Evolutionary conservation across 2,797 vertebrate species (phyloP), one percentile per base, ranked within the genome.

Genomic region (Ceryle rudis): DNA sequence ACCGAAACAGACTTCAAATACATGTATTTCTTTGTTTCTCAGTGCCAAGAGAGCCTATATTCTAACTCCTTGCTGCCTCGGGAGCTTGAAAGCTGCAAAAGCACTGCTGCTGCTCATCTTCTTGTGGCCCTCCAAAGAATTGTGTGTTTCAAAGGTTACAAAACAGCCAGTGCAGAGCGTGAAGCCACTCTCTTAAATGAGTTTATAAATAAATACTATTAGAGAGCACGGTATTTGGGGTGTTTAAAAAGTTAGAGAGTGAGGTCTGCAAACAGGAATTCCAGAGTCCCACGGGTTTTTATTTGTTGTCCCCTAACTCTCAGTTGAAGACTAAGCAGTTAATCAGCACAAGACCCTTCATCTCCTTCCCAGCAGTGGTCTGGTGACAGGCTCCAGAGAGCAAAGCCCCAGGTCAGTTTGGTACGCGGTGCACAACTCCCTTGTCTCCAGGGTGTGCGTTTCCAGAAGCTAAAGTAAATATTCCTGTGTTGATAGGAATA

Each of bases 1-100:
- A 26, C 60, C 42, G 49, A 35, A 39, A 39, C 31, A 78, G 61
- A 54, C 64, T 92, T 96, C 66, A 93, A 89, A 79, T 54, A 29
- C 35, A 1, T 35, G 3, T 11, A 35, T 74, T 42, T 81, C 26
- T 89, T 64, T 21, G 18, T 58, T 72, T 64, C 35, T 49, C 41
- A 69, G n/a, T 0, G 1, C 57, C 72, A 71, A n/a, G 81, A 92
- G 92, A 94, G 62, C 15, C 9, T 47, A 6, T 46, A 13, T 65
- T 47, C 66, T 39, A 54, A 61, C 35, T 81, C 28, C 19, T 47
- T 64, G 42, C 82, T 78, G 85, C 65, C 19, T 41, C 25, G 51
- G 74, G 35, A 70, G 20, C 42, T 82, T 77, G 35, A 52, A 78
- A 66, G 60, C 39, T 84, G 64, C 11, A 2, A 12, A 54, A 81